phyloP scores from a whole-genome alignment of 2,888 invertebrate species.

The Himalopsyche japonica region DNA sequence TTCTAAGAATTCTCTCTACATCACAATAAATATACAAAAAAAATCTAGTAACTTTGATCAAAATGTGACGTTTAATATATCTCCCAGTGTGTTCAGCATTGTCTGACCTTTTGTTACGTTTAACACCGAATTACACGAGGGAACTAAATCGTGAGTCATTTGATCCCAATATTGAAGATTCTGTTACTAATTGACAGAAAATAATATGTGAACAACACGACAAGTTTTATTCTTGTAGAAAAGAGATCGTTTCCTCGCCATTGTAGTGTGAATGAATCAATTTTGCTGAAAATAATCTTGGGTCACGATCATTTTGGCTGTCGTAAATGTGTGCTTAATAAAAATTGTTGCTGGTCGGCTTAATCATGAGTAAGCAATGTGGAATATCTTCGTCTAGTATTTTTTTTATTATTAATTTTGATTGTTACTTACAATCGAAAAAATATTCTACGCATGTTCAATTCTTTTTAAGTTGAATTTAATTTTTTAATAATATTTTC shows the following conservation, averaged over 20 bases:
- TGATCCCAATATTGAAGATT: neutral
- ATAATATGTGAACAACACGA: neutral
- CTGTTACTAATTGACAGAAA: neutral
- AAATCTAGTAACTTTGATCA: too few species aligned
- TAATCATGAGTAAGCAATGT: too few species aligned
- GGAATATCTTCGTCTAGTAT: too few species aligned
- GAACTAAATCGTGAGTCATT: neutral
- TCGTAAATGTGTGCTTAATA: neutral
- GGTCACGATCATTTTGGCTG: neutral
- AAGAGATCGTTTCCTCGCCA: neutral
- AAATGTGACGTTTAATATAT: too few species aligned
- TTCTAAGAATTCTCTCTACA: too few species aligned
- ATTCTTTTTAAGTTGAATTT: too few species aligned
- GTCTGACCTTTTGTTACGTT: neutral
- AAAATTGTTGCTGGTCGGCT: neutral
- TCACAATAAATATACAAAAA: too few species aligned
- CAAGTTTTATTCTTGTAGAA: neutral
- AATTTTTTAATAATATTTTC: too few species aligned
- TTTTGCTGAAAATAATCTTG: neutral
- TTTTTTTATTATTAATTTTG: too few species aligned
- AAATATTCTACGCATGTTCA: too few species aligned
- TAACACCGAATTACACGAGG: neutral
- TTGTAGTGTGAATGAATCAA: neutral
- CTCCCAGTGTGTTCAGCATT: neutral
- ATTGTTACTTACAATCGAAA: too few species aligned